Percentiles rank a stretch among this genome's conserved stretches.
phyloP scores from a whole-genome alignment of 1,140 invertebrate genomes.

The Colletes gigas region DNA sequence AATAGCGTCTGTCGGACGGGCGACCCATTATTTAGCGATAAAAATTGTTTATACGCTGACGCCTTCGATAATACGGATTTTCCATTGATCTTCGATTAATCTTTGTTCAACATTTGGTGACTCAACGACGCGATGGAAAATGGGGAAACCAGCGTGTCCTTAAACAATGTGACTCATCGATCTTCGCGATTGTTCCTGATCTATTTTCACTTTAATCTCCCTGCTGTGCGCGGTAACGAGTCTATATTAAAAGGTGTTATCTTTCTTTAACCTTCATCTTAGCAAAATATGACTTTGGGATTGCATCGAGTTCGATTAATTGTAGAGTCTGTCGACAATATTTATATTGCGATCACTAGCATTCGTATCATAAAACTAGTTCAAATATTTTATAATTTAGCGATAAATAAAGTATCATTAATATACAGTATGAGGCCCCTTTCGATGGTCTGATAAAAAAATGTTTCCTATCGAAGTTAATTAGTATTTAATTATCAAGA shows the following conservation, averaged over 20 bases:
- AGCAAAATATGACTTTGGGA: too few relatives aligned
- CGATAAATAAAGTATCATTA: too few relatives aligned
- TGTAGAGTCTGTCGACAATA: too few relatives aligned
- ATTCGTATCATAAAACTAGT: too few relatives aligned
- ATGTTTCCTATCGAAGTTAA: too few relatives aligned
- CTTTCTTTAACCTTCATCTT: background rate
- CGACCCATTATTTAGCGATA: constrained; percentile 20
- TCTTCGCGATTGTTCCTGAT: background rate
- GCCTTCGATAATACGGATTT: constrained; percentile 5
- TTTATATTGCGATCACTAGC: too few relatives aligned
- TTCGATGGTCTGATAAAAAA: too few relatives aligned
- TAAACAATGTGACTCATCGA: constrained; percentile 6
- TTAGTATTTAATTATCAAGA: too few relatives aligned
- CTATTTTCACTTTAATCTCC: constrained; percentile 25
- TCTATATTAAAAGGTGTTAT: background rate
- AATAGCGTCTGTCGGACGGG: background rate
- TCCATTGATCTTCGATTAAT: constrained; percentile 38
- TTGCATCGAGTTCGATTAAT: too few relatives aligned
- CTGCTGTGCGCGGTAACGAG: background rate
- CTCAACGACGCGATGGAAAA: constrained; percentile 1
- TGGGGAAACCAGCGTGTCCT: constrained; percentile 6
- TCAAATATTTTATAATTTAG: too few relatives aligned
- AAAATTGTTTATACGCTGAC: constrained; percentile 4
- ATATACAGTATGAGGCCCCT: too few relatives aligned
- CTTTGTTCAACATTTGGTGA: constrained; percentile 21